Evolutionary conservation across 92 coral and sea anemone species (phyloP), one percentile per base, ranked within the genome.

Genomic region (Bergia puertoricense): DNA sequence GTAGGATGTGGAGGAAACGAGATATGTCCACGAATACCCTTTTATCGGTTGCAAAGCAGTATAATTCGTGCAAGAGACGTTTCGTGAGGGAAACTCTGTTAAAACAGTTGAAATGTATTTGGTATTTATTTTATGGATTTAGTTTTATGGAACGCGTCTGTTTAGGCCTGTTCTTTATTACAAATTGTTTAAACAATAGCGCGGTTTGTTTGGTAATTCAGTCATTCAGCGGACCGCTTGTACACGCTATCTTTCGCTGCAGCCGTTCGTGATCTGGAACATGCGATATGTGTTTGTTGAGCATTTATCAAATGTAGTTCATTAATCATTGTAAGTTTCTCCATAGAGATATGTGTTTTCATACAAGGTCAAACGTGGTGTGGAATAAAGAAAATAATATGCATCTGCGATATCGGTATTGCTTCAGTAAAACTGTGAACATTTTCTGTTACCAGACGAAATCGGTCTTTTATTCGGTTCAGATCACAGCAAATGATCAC

Each of bases 241-340:
- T 8, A 84, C 87, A 84, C 87, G 87, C 87, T 69, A 84, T 84
- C 67, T 84, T 45, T 84, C 51, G 23, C 59, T 14, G 5, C 41
- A 14, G 59, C 76, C 77, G 57, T 66, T 43, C 75, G 65, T 30
- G 72, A 66, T 45, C 41, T 8, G 43, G 18, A 65, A 69, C 85
- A 15, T 54, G 83, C 81, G 11, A 11, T 80, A 2, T 45, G 57
- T 37, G 45, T 57, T 56, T 56, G 44, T 56, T n/a, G 85, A 56
- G 46, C 48, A 38, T 36, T 16, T 38, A 41, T 16, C 59, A 13
- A 1, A 8, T 38, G 39, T 7, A 56, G 36, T 38, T 14, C 40
- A 66, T 30, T 42, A 39, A n/a, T 10, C 22, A n/a, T 65, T 50
- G 0, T 2, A 15, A 36, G 15, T 56, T 79, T 56, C 41, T 79